These are phyloP conservation scores for Leuciscus idus DNA, from an alignment of 2,113 vertebrate species.

Conservation along the genomic window DNA sequence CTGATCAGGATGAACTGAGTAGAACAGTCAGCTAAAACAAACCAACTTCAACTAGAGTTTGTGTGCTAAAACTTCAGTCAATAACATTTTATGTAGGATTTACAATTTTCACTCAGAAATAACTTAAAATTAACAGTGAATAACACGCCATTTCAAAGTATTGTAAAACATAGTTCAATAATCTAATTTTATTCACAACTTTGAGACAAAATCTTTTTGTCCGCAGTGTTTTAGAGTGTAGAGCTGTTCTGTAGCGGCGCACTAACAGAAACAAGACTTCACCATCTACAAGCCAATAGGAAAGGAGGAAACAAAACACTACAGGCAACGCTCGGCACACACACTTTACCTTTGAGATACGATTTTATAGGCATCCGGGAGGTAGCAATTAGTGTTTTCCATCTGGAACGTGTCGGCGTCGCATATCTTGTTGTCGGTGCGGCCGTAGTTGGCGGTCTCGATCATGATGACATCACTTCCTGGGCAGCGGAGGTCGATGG, in stretches of 20 bases:
- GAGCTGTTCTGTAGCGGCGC: not conserved
- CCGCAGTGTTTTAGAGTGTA: not conserved
- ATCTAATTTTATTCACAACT: too few relatives aligned
- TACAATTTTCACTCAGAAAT: too few relatives aligned
- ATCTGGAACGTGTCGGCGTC: constrained; percentile 99
- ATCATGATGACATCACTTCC: constrained; percentile 99
- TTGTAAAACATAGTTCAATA: too few relatives aligned
- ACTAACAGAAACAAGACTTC: not conserved
- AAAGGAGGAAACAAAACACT: constrained; percentile 47
- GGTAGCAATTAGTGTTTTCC: constrained; percentile 98
- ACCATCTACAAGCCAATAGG: constrained; percentile 25
- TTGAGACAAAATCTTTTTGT: too few relatives aligned
- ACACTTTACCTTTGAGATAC: constrained; percentile 94
- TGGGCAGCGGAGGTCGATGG: constrained; percentile 95
- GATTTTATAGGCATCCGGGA: constrained; percentile 98
- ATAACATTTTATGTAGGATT: too few relatives aligned
- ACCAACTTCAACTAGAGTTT: too few relatives aligned
- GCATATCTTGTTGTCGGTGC: constrained; percentile 98
- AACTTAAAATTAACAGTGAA: too few relatives aligned
- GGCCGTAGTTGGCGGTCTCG: constrained; percentile 96
- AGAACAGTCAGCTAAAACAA: too few relatives aligned
- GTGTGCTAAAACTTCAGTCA: too few relatives aligned
- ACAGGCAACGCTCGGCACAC: constrained; percentile 44
- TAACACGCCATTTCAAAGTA: too few relatives aligned
- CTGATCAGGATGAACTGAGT: too few relatives aligned